Conservation (phyloP, 2,888 invertebrate species). For the Mythimna loreyi region DNA sequence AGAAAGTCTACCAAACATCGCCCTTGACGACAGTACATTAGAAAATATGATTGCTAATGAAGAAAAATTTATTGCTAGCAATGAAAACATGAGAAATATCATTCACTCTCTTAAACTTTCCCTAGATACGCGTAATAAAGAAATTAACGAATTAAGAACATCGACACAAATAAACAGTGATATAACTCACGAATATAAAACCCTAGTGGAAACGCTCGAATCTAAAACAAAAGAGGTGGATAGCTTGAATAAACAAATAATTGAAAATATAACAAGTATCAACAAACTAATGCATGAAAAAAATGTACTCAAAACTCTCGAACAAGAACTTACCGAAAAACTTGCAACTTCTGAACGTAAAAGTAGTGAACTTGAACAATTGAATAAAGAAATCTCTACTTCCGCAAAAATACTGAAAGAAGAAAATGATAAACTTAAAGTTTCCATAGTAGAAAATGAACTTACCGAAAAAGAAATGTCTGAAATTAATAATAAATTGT, state of each 20-base stretch:
- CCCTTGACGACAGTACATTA: slow-evolving; percentile 72
- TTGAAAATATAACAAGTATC: slow-evolving; percentile 68
- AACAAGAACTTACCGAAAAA: slow-evolving; percentile 69
- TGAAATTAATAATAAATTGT: slow-evolving; percentile 63
- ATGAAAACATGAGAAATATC: slow-evolving; percentile 84
- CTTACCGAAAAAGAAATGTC: slow-evolving; percentile 56
- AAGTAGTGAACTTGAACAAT: slow-evolving; percentile 62
- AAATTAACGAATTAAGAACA: slow-evolving; percentile 76
- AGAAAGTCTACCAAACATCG: slow-evolving; percentile 65
- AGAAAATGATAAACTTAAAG: slow-evolving; percentile 63
- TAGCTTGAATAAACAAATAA: slow-evolving; percentile 65
- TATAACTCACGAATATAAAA: slow-evolving; percentile 34
- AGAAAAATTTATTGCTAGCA: slow-evolving; percentile 81
- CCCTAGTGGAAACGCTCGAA: slow-evolving; percentile 65
- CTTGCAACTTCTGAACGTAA: slow-evolving; percentile 62
- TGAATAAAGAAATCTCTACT: slow-evolving; percentile 58
- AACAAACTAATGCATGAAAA: slow-evolving; percentile 71
- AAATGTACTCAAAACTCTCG: slow-evolving; percentile 58
- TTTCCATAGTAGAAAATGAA: slow-evolving; percentile 57
- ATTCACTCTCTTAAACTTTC: slow-evolving; percentile 78
- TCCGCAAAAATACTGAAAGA: slow-evolving; percentile 67
- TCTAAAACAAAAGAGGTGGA: slow-evolving; percentile 67
- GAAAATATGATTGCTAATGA: slow-evolving; percentile 81
- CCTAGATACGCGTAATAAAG: slow-evolving; percentile 75
- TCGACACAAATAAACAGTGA: slow-evolving; percentile 53